Base-by-base conservation (phyloP, 2,113 vertebrate species). In the Bos javanicus region DNA sequence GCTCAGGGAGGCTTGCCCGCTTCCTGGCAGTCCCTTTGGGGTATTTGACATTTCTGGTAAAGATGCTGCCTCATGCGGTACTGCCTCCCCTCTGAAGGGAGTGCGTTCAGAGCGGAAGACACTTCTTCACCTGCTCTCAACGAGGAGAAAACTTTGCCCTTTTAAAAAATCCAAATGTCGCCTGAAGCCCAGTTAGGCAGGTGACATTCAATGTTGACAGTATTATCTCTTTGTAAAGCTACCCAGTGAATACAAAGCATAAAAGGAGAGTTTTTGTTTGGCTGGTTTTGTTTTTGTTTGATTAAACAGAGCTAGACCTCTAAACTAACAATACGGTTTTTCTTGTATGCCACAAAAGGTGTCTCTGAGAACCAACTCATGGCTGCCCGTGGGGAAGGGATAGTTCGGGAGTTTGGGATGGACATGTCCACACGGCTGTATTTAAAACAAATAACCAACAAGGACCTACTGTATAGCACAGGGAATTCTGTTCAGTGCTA, bases 21-120 rank as follows among this genome's bases (percentile, higher is more conserved):
- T 82, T 30, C 39, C 7, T 54, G 59, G n/a, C 16, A 74, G 94
- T 97, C 81, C 91, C 96, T 97, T n/a, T 6, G 76, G 92, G 74
- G 54, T 84, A 16, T 94, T 67, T 94, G 96, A 98, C 88, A 96
- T 97, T 94, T 82, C 76, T 15, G 16, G 5, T 92, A 81, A 82
- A 19, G 46, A 10, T 39, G 54, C 84, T 21, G n/a, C 71, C 88
- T 90, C 84, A 33, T 57, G 80, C 30, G 28, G 91, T 60, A 46
- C n/a, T 56, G 46, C 30, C 2, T 1, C 33, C 21, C 21, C 86
- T 83, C 95, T 78, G 87, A 12, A 91, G 91, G 64, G 57, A 74
- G 71, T 64, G n/a, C 36, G 62, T 97, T n/a, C 54, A 56, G 76
- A 87, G 60, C 21, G 86, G 88, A 78, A 92, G 93, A 74, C 39